Evolutionary conservation across 2,113 vertebrate species (phyloP).

Genomic region (Dromiciops gliroides): DNA sequence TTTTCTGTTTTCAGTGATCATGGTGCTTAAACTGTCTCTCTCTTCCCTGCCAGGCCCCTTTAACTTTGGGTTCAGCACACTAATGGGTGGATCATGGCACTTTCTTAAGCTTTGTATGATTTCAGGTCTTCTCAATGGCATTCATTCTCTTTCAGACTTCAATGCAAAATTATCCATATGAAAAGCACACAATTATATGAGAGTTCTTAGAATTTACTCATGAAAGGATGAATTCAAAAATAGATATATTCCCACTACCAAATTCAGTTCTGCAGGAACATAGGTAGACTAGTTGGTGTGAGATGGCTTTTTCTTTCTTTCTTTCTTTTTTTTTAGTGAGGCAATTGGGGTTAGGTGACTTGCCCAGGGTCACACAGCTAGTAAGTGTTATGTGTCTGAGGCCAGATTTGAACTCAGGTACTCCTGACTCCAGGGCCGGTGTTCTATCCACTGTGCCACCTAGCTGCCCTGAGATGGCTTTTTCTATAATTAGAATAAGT

Average conservation of each 20-base stretch:
- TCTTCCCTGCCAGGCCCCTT: neutral
- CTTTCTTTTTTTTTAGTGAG: too few relatives aligned
- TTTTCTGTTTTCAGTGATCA: neutral
- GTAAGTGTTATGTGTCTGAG: too few relatives aligned
- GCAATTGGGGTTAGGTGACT: too few relatives aligned
- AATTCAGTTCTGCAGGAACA: neutral
- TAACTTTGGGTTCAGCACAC: neutral
- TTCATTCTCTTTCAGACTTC: constrained; percentile 2
- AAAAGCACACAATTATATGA: constrained; percentile 11
- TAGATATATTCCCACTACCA: neutral
- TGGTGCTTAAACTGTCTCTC: neutral
- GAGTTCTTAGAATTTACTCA: neutral
- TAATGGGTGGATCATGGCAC: neutral
- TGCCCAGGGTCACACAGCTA: too few relatives aligned
- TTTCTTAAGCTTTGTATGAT: constrained; percentile 7
- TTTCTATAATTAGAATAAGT: constrained; percentile 18
- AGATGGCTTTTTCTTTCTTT: too few relatives aligned
- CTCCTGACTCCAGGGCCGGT: too few relatives aligned
- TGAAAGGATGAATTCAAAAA: constrained; percentile 11
- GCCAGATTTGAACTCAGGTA: too few relatives aligned
- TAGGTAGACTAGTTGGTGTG: neutral
- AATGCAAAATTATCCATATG: constrained; percentile 19
- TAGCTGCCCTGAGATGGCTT: too few relatives aligned
- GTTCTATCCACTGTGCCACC: too few relatives aligned
- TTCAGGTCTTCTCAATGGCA: neutral